Conservation (phyloP, 2,113 vertebrate genomes). For the Oncorhynchus clarkii region DNA sequence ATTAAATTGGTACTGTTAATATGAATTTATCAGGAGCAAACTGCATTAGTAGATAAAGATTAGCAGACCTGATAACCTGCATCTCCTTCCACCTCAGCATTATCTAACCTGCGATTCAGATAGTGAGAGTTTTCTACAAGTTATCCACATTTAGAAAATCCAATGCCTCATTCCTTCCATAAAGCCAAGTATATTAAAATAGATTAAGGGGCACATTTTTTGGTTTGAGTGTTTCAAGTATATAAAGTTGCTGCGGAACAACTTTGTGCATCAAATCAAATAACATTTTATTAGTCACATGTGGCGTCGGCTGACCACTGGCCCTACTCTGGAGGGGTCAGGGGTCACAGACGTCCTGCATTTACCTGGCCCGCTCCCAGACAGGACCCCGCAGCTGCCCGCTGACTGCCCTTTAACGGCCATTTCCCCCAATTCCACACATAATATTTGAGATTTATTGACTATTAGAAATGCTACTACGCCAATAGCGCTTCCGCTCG, state of each 20-base stretch:
- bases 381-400: constrained; percentile 80
- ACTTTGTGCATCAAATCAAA: constrained; percentile 60
- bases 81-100: neutral
- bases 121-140: constrained; percentile 2
- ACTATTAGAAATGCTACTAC: constrained; percentile 91
- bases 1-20: too few relatives aligned
- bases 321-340: constrained; percentile 83
- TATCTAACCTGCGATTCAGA: neutral
- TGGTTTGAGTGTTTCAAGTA: constrained; percentile 30
- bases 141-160: constrained; percentile 48
- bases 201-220: constrained; percentile 45
- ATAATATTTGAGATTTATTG: constrained; percentile 99
- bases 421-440: constrained; percentile 91
- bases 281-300: constrained; percentile 47
- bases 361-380: constrained; percentile 86
- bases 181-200: constrained; percentile 52
- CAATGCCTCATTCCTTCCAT: constrained; percentile 37
- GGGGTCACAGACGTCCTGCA: constrained; percentile 97
- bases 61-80: neutral
- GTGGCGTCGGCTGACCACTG: constrained; percentile 87
- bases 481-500: constrained; percentile 87
- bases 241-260: constrained; percentile 52
- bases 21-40: neutral
- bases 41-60: neutral
- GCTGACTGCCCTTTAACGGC: constrained; percentile 90